These are phyloP conservation scores for Myiotriccus ornatus DNA, from an alignment of 2,797 vertebrate genomes.

Conservation along the genomic window DNA sequence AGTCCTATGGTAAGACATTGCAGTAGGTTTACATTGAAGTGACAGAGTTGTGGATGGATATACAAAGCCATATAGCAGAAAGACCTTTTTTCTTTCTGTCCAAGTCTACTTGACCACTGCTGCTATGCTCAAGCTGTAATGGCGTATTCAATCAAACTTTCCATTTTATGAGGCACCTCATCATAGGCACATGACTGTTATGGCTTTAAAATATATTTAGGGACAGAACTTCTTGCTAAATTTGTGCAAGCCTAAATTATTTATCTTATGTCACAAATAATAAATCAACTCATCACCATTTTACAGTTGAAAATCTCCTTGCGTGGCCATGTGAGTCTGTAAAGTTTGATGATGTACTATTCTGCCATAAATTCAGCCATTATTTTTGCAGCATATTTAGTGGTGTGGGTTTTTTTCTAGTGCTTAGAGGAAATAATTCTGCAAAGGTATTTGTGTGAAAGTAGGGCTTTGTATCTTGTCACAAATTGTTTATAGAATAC, in stretches of 20 bases:
- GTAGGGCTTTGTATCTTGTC: neutral
- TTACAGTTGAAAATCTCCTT: conserved; percentile 7
- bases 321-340: neutral
- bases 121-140: neutral
- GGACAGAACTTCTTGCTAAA: conserved; percentile 41
- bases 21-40: neutral
- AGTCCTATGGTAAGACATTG: neutral
- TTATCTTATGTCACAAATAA: conserved; percentile 56
- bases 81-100: neutral
- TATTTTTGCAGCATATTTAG: conserved; percentile 6
- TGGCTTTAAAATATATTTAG: conserved; percentile 46
- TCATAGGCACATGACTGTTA: neutral
- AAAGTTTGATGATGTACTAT: conserved; percentile 22
- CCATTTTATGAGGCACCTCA: conserved; percentile 1
- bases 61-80: neutral
- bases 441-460: neutral
- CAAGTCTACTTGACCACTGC: neutral
- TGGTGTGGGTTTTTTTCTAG: neutral
- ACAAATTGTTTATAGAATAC: neutral
- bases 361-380: neutral
- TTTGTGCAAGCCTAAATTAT: conserved; percentile 47
- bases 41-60: neutral
- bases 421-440: neutral
- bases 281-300: conserved; percentile 53
- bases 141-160: neutral